Evolutionary conservation across 2,888 invertebrate genomes (phyloP).

Genomic region (Lepidocyrtoides sp.): DNA sequence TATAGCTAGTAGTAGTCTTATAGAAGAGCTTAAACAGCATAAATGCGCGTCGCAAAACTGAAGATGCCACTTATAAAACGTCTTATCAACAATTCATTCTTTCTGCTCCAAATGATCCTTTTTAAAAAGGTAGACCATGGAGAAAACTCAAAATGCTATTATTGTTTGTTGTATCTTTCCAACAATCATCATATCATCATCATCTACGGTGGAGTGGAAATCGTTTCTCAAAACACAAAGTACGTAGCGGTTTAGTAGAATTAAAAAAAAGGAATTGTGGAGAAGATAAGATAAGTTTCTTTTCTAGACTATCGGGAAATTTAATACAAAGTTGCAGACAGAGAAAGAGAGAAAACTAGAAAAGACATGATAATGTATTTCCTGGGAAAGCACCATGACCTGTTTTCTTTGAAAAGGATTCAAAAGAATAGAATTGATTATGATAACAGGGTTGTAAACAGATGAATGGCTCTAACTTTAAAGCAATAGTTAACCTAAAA

Average conservation of each 20-base stretch:
- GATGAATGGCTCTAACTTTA: not conserved
- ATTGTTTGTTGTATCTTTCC: conserved; percentile 13
- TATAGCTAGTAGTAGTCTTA: too few relatives aligned
- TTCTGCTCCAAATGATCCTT: conserved; percentile 42
- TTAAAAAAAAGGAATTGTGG: not conserved
- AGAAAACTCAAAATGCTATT: conserved; percentile 38
- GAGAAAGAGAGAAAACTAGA: not conserved
- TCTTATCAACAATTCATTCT: conserved; percentile 67
- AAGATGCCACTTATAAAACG: conserved; percentile 28
- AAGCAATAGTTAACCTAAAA: not conserved
- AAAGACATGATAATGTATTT: not conserved
- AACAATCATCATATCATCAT: conserved; percentile 1
- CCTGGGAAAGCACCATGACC: not conserved
- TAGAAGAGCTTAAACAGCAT: too few relatives aligned
- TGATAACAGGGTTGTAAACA: not conserved
- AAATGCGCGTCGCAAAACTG: not conserved
- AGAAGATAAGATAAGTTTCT: not conserved
- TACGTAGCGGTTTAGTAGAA: not conserved
- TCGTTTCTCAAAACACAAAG: not conserved
- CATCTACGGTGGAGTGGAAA: not conserved
- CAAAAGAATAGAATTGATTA: not conserved
- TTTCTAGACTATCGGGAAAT: not conserved
- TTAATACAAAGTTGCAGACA: not conserved
- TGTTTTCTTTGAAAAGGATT: not conserved
- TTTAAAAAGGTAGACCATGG: not conserved